phyloP scores from a whole-genome alignment of 2,797 vertebrate genomes.

The Hemibagrus guttatus region DNA sequence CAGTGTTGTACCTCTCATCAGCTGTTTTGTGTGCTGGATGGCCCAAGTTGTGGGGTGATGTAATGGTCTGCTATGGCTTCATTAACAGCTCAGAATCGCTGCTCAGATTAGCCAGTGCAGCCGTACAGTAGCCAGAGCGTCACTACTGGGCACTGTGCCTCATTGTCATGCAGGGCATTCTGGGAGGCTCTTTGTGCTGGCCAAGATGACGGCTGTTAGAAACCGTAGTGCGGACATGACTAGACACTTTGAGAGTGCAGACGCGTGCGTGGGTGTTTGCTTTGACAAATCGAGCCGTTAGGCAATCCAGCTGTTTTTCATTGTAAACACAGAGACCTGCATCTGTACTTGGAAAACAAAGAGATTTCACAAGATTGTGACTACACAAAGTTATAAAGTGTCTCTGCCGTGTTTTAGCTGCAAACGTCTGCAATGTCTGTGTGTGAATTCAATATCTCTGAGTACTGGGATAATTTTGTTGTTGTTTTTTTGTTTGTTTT shows the following conservation, averaged over 20 bases:
- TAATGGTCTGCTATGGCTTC: conserved; percentile 50
- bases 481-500: not conserved
- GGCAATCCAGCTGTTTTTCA: conserved; percentile 53
- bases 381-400: too few species aligned
- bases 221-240: conserved; percentile 38
- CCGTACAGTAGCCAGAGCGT: conserved; percentile 61
- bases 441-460: not conserved
- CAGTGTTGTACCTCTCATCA: conserved; percentile 23
- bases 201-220: conserved; percentile 67
- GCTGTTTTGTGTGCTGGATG: conserved; percentile 46
- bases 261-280: conserved; percentile 37
- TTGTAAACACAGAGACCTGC: conserved; percentile 35
- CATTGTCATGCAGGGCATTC: conserved; percentile 64
- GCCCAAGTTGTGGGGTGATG: conserved; percentile 62
- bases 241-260: conserved; percentile 32
- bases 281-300: conserved; percentile 32
- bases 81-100: conserved; percentile 46
- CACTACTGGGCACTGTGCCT: conserved; percentile 52
- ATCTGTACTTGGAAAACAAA: conserved; percentile 32
- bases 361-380: not conserved
- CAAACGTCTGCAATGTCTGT: not conserved
- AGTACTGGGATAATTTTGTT: not conserved
- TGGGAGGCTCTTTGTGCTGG: conserved; percentile 53
- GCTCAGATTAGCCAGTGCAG: conserved; percentile 44
- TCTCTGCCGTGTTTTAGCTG: not conserved